Percentiles rank a stretch among this genome's conserved stretches.
Conservation (phyloP, 2,797 vertebrate species). For the Crenichthys baileyi region DNA sequence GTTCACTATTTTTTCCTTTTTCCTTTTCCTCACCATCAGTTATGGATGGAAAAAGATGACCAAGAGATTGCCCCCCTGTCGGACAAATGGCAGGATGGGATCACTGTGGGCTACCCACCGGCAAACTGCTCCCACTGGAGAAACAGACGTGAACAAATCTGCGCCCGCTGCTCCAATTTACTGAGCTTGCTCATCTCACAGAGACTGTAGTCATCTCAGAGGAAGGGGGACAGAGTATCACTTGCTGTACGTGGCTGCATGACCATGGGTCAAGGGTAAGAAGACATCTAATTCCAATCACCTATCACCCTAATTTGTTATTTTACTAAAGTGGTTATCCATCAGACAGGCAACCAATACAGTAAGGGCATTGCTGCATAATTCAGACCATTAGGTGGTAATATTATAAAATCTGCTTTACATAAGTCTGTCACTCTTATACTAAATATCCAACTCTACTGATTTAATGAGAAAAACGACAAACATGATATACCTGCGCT, state of each 20-base stretch:
- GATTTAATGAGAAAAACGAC: conserved; percentile 27
- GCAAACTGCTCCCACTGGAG: conserved; percentile 67
- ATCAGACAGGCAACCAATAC: conserved; percentile 48
- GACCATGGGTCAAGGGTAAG: conserved; percentile 70
- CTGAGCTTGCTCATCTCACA: conserved; percentile 64
- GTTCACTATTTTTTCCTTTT: conserved; percentile 48
- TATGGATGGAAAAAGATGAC: conserved; percentile 74
- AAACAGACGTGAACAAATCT: conserved; percentile 70
- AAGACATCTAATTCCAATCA: conserved; percentile 61
- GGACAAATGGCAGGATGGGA: conserved; percentile 75
- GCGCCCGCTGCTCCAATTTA: conserved; percentile 73
- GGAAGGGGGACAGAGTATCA: conserved; percentile 57
- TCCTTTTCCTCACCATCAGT: conserved; percentile 51
- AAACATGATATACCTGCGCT: conserved; percentile 52
- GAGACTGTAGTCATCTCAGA: conserved; percentile 54
- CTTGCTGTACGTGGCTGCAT: conserved; percentile 32
- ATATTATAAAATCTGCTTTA: conserved; percentile 27
- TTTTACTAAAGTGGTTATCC: conserved; percentile 49
- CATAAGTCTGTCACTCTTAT: conserved; percentile 26
- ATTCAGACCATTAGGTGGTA: conserved; percentile 51
- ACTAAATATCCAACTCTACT: conserved; percentile 48
- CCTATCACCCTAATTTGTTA: conserved; percentile 64
- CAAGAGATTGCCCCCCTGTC: conserved; percentile 71
- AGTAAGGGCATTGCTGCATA: conserved; percentile 61
- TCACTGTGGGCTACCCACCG: conserved; percentile 65